Evolutionary conservation across 2,797 vertebrate species (phyloP), one percentile per base, ranked within the genome.

Genomic region (Hydrocynus forskahlii): DNA sequence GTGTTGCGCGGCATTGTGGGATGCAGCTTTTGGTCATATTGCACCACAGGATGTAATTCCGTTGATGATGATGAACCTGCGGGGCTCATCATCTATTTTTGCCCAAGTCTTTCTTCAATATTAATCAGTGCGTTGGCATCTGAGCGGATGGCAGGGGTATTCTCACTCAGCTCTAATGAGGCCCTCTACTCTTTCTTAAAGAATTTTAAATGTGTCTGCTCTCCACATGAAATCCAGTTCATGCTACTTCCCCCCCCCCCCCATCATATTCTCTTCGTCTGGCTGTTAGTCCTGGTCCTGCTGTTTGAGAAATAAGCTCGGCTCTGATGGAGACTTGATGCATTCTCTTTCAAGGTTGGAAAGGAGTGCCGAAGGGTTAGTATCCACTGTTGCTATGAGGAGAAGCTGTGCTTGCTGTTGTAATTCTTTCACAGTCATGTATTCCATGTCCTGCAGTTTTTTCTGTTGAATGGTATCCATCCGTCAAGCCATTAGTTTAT

Each of bases 11-110:
- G 92, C 92, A 93, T 93, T 93, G 89, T 93, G 94, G 92, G 93
- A 94, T 91, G 93, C 90, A 88, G 92, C 94, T 94, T 91, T 93
- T 83, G 92, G 93, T 92, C 93, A 92, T 92, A 92, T 93, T 94
- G 92, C 90, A 69, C 83, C 83, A 83, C 78, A 78, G 78, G 83
- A 91, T 91, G 90, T 92, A 93, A 82, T 82, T 78, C 80, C 75
- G 80, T 93, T 92, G 93, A 94, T 93, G 92, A 90, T 93, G 93
- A 93, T 92, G 90, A 91, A 91, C 89, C 86, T 72, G 90, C 84
- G 86, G 80, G 82, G 69, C 76, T 70, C 69, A 67, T 81, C 73
- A 60, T 75, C 81, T 83, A 78, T 76, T 83, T 78, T 79, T 81
- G 85, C 88, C 84, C 86, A 86, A 89, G 90, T 89, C 90, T 91